phyloP scores from a whole-genome alignment of 2,113 vertebrate species.

The Mugil cephalus region DNA sequence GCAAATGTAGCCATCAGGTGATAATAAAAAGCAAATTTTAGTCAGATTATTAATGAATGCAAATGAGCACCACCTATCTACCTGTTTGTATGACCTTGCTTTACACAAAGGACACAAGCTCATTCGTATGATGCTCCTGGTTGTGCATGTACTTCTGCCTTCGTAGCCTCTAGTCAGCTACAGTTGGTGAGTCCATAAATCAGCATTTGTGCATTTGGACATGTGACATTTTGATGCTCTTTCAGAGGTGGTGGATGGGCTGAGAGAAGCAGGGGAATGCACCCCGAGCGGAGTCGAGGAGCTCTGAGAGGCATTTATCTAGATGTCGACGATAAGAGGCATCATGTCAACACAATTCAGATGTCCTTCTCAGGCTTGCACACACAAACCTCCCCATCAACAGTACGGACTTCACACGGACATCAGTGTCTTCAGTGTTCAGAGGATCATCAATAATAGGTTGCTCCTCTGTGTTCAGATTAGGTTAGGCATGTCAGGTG shows the following conservation, averaged over 20 bases:
- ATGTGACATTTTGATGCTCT: conserved; percentile 77
- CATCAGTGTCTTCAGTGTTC: conserved; percentile 10
- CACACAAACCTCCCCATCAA: conserved; percentile 27
- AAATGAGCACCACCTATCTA: neutral
- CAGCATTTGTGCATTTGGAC: conserved; percentile 58
- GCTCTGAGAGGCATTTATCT: conserved; percentile 71
- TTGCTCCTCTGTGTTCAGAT: conserved; percentile 1
- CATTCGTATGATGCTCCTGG: neutral
- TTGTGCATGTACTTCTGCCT: conserved; percentile 30
- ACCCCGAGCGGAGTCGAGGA: conserved; percentile 37
- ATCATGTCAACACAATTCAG: conserved; percentile 50
- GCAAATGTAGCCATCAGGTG: no score
- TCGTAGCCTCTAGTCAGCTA: conserved; percentile 28
- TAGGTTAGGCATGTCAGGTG: conserved; percentile 39
- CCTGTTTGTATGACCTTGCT: conserved; percentile 1
- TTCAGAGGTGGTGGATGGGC: conserved; percentile 58
- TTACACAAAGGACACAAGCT: neutral
- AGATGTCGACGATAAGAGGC: conserved; percentile 63
- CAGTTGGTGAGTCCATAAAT: conserved; percentile 57
- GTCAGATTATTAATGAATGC: neutral
- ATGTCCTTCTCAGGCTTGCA: neutral
- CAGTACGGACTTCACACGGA: conserved; percentile 17
- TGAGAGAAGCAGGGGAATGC: conserved; percentile 34
- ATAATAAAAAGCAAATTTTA: no score
- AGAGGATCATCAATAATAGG: conserved; percentile 29